phyloP scores from a whole-genome alignment of 2,888 invertebrate genomes.

The Rhagium mordax region DNA sequence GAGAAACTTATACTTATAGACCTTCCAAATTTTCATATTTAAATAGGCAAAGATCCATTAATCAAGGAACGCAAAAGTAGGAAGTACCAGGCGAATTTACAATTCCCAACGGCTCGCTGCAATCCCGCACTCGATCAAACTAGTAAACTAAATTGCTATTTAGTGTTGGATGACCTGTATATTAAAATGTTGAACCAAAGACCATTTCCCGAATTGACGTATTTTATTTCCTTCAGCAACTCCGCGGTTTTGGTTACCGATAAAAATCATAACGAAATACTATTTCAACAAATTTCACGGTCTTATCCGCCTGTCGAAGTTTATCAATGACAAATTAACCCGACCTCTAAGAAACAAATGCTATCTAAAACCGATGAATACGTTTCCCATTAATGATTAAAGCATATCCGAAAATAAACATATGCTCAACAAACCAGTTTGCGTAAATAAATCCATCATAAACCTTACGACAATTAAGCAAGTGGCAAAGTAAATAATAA shows the following conservation, averaged over 20 bases:
- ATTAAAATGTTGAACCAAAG: no score
- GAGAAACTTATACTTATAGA: no score
- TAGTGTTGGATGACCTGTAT: no score
- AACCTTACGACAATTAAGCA: not conserved
- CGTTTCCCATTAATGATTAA: not conserved
- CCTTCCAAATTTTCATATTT: no score
- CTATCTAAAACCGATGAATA: not conserved
- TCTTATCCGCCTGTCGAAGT: not conserved
- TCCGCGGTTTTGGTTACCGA: not conserved
- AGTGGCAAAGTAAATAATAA: not conserved
- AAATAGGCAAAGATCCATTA: no score
- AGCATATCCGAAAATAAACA: not conserved
- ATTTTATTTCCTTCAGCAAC: no score
- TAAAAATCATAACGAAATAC: not conserved
- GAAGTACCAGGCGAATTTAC: no score
- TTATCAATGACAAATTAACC: not conserved
- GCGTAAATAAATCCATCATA: not conserved
- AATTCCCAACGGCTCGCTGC: no score
- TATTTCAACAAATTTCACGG: not conserved
- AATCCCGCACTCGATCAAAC: no score
- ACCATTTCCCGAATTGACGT: no score
- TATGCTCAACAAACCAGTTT: not conserved
- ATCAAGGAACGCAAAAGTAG: no score
- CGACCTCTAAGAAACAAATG: not conserved
- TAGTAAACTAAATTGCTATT: no score